A percentile compares a stretch with the other conserved stretches of the same genome.
Evolutionary conservation across 1,140 invertebrate genomes (phyloP).

Genomic region (Pachypeltis micranthus): DNA sequence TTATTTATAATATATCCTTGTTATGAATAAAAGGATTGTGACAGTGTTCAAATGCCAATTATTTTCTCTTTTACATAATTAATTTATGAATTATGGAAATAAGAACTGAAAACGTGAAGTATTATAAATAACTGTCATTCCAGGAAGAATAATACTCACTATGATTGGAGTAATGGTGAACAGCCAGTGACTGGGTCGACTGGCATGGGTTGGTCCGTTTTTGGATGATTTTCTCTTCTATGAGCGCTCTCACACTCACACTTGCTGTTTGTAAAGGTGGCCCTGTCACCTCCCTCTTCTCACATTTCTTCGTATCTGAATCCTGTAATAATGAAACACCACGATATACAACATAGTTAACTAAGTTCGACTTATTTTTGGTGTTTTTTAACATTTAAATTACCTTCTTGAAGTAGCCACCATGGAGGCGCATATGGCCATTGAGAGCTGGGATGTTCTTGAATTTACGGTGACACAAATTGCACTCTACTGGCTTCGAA

Average conservation of each 20-base stretch:
- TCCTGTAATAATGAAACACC: constrained; percentile 44
- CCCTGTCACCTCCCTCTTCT: constrained; percentile 66
- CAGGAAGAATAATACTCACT: not conserved
- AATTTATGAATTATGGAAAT: no score
- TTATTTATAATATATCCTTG: no score
- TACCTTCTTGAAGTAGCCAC: constrained; percentile 92
- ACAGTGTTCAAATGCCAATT: no score
- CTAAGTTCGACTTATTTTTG: no score
- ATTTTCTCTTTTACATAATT: no score
- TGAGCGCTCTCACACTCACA: constrained; percentile 71
- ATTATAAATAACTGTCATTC: not conserved
- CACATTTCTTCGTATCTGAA: constrained; percentile 69
- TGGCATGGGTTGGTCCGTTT: constrained; percentile 45
- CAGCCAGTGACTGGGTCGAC: constrained; percentile 10
- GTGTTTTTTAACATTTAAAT: constrained; percentile 13
- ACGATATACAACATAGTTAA: no score
- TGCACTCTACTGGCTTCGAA: constrained; percentile 78
- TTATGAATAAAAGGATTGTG: no score
- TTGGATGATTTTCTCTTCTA: constrained; percentile 85
- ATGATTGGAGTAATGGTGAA: constrained; percentile 25
- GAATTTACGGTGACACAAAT: constrained; percentile 85
- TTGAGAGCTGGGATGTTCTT: constrained; percentile 95
- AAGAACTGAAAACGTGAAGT: not conserved
- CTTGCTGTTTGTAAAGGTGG: constrained; percentile 77
- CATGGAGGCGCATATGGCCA: constrained; percentile 92